Evolutionary conservation across 30 jellyfish, hydroid and myxozoan genomes (phyloP).

Genomic region (Clytia hemisphaerica): DNA sequence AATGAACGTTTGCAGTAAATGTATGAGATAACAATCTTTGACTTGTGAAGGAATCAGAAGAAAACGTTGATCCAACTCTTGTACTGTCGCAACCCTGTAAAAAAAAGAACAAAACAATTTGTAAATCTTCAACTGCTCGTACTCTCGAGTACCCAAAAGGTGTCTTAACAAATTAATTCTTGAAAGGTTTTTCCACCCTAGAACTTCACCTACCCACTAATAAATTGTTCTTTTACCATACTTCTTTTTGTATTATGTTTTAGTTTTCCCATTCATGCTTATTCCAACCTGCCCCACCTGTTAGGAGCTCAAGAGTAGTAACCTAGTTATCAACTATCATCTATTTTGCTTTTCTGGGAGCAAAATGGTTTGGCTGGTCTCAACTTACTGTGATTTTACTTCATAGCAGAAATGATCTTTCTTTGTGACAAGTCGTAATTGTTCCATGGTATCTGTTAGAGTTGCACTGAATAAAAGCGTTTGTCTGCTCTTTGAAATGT

Average conservation of each 20-base stretch:
- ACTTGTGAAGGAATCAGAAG: constrained; percentile 62
- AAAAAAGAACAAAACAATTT: no score
- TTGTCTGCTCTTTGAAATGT: constrained; percentile 67
- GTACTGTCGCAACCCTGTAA: constrained; percentile 75
- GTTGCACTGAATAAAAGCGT: constrained; percentile 93
- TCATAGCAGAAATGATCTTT: constrained; percentile 56
- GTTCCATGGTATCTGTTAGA: constrained; percentile 48
- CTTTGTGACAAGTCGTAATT: constrained; percentile 25
- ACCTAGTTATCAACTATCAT: no score
- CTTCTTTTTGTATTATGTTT: no score
- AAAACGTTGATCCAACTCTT: constrained; percentile 67
- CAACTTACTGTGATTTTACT: constrained; percentile 70
- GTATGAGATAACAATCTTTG: constrained; percentile 79
- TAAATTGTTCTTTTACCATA: no score
- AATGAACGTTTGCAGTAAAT: constrained; percentile 54
- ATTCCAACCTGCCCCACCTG: no score
- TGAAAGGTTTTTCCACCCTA: no score
- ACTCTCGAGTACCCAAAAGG: no score
- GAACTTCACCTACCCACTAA: no score
- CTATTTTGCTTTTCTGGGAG: constrained; percentile 2
- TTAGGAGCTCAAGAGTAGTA: no score
- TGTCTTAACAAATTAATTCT: no score
- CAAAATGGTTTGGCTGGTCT: not conserved
- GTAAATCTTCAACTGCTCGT: no score
- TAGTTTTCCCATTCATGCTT: no score